A percentile compares a stretch with the other conserved stretches of the same genome.
Conservation (phyloP, 2,888 invertebrate genomes). For the Acleris laterana region DNA sequence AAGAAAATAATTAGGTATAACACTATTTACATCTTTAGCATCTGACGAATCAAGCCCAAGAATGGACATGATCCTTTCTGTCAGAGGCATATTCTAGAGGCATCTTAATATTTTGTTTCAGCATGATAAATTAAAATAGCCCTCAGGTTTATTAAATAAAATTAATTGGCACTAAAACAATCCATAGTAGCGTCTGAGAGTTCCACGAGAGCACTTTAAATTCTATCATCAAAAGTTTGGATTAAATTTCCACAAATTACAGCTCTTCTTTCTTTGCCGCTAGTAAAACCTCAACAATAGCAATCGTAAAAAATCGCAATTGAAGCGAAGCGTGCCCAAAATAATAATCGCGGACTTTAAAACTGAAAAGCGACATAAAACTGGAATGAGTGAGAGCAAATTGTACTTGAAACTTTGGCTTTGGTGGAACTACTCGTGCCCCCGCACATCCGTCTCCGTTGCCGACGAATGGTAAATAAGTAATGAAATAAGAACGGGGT, state of each 20-base stretch:
- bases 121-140: not conserved
- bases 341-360: constrained; percentile 51
- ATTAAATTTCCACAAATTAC: constrained; percentile 40
- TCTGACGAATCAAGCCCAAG: too few relatives aligned
- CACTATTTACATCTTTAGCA: too few relatives aligned
- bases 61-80: too few relatives aligned
- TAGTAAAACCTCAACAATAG: constrained; percentile 51
- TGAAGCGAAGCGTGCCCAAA: constrained; percentile 50
- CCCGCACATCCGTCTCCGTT: constrained; percentile 9
- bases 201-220: constrained; percentile 31
- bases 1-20: too few relatives aligned
- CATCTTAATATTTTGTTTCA: not conserved
- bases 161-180: constrained; percentile 13
- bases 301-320: constrained; percentile 53
- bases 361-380: constrained; percentile 49
- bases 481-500: too few relatives aligned
- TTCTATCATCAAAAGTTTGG: constrained; percentile 40
- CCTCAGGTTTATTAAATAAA: not conserved
- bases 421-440: constrained; percentile 15
- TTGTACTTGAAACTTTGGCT: constrained; percentile 46
- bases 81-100: not conserved
- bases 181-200: constrained; percentile 15
- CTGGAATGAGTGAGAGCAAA: constrained; percentile 45
- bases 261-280: constrained; percentile 40
- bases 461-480: constrained; percentile 12